phyloP scores from a whole-genome alignment of 1,140 invertebrate species.

The Scylla paramamosain region DNA sequence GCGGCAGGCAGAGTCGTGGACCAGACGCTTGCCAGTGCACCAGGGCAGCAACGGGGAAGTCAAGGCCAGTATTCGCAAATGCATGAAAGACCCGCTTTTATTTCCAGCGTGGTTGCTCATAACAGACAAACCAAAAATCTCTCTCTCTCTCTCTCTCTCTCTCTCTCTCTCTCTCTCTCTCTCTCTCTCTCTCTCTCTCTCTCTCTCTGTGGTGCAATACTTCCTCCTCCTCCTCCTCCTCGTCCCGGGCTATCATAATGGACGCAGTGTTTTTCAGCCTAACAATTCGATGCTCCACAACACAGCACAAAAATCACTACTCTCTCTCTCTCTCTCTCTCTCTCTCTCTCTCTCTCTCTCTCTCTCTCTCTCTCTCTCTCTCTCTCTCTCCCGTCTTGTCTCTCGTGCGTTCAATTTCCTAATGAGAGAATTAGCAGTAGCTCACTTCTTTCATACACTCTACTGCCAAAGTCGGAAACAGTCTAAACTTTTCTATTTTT shows the following conservation, averaged over 20 bases:
- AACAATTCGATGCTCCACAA: background rate
- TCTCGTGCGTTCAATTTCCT: background rate
- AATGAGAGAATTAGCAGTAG: too few species aligned
- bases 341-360: slow-evolving; percentile 53
- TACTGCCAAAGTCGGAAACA: too few species aligned
- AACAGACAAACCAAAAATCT: background rate
- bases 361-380: slow-evolving; percentile 30
- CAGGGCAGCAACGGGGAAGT: background rate
- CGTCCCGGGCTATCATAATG: background rate
- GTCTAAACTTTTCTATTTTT: too few species aligned
- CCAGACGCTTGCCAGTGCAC: background rate
- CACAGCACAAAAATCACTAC: too few species aligned
- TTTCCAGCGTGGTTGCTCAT: background rate
- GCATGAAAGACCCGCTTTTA: background rate
- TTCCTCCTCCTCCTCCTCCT: too few species aligned
- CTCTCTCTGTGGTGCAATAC: too few species aligned
- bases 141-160: slow-evolving; percentile 38
- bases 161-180: slow-evolving; percentile 30
- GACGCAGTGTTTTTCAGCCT: background rate
- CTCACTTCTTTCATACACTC: too few species aligned
- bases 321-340: slow-evolving; percentile 37
- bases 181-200: slow-evolving; percentile 41
- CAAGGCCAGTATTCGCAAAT: background rate
- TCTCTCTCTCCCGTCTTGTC: background rate
- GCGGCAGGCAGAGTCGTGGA: background rate